Evolutionary conservation across 1,140 invertebrate species (phyloP), one percentile per base, ranked within the genome.

Genomic region (Cotesia vestalis): DNA sequence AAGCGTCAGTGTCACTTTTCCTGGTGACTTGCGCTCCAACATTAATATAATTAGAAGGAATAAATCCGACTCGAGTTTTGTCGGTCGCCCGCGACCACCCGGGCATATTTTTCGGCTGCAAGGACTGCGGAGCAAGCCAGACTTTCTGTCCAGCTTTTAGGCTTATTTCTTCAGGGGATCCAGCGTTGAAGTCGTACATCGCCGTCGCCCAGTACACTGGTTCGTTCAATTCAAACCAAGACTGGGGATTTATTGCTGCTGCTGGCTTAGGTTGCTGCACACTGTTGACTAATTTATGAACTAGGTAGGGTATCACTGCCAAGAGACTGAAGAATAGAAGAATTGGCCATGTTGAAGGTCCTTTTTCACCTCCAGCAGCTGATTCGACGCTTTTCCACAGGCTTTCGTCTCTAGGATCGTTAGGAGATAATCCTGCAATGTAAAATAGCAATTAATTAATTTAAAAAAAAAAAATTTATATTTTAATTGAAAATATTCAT

Each of bases 291-390:
- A 98, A 89, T 85, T 92, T 95, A 85, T 95, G 95, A 70, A 99
- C 94, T 20, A 99, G 88, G 86, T 96, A 98, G 0, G 97, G 97
- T 59, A 95, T 95, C 0, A 94, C 93, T 57, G 96, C 88, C 66
- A 98, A 91, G 67, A 98, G 90, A 12, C 92, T 92, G 77, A 98
- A 90, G 86, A 98, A 97, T 74, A 97, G 84, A 12, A 94, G 76
- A 5, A 93, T 89, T 6, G 92, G 91, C 92, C 92, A 94, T 53
- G 89, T 90, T 2, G 89, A 86, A 68, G 83, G 78, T 17, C 79
- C 80, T 62, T 78, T 81, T 64, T 86, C 85, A 17, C 86, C 81
- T 59, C 36, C 78, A 78, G 73, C 75, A 17, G 78, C 51, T 57
- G 82, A 75, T 85, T 86, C 74, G 75, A 83, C 83, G 73, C 80